Evolutionary conservation across 2,888 invertebrate species (phyloP).

Genomic region (Horisme vitalbata): DNA sequence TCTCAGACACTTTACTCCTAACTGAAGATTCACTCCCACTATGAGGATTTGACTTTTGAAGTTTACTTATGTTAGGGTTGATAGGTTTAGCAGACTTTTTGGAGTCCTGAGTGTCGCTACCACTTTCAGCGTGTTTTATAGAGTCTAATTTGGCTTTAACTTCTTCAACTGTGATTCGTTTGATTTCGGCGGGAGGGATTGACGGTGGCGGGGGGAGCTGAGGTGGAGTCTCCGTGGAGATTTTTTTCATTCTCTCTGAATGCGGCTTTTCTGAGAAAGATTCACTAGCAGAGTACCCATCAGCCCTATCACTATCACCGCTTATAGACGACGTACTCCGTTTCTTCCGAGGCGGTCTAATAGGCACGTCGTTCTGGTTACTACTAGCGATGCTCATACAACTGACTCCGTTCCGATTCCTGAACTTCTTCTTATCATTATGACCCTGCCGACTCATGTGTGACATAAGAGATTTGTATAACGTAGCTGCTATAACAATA

Average conservation of each 20-base stretch:
- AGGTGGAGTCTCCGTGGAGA: slow-evolving; percentile 80
- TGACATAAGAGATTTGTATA: slow-evolving; percentile 93
- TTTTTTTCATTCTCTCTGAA: slow-evolving; percentile 82
- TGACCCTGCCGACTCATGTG: slow-evolving; percentile 86
- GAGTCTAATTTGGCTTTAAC: slow-evolving; percentile 83
- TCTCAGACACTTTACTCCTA: slow-evolving; percentile 77
- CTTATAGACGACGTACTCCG: slow-evolving; percentile 85
- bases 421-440: slow-evolving; percentile 82
- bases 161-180: slow-evolving; percentile 78
- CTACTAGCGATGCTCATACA: slow-evolving; percentile 90
- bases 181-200: slow-evolving; percentile 62
- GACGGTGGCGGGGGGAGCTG: slow-evolving; percentile 68
- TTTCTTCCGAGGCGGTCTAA: slow-evolving; percentile 90
- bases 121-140: slow-evolving; percentile 70
- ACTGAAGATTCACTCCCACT: slow-evolving; percentile 63
- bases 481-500: slow-evolving; percentile 94
- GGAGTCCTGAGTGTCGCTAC: slow-evolving; percentile 79
- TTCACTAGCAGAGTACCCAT: slow-evolving; percentile 73
- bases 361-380: slow-evolving; percentile 74
- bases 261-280: slow-evolving; percentile 74
- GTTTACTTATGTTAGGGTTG: slow-evolving; percentile 44
- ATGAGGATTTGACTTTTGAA: slow-evolving; percentile 42
- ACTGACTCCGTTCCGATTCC: slow-evolving; percentile 88
- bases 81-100: slow-evolving; percentile 67
- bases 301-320: slow-evolving; percentile 84